Percentiles rank a stretch among this genome's conserved stretches.
Conservation (phyloP, 2,797 vertebrate genomes). For the Sylvia borin region DNA sequence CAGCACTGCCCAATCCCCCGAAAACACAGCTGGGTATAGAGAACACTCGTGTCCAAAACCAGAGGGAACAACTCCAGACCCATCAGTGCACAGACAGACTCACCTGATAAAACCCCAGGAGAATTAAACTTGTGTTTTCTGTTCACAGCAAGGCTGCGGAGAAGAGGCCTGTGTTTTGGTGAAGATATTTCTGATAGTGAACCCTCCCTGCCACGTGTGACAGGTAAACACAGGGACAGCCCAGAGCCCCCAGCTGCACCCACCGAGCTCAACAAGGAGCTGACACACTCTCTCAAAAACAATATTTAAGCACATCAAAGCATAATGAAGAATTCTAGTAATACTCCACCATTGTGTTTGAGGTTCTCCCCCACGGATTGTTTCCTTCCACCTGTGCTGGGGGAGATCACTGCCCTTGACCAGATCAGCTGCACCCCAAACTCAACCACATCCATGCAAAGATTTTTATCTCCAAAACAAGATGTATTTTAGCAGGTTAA, state of each 20-base stretch:
- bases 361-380: background rate
- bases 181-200: background rate
- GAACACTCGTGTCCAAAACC: background rate
- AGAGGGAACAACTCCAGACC: background rate
- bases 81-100: fast-evolving
- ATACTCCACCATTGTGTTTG: background rate
- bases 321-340: background rate
- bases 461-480: background rate
- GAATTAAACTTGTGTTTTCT: background rate
- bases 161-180: background rate
- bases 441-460: fast-evolving
- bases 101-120: background rate
- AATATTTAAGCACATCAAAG: background rate
- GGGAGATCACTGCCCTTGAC: background rate
- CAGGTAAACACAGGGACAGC: background rate
- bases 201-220: fast-evolving
- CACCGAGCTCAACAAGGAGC: background rate
- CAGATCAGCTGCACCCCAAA: background rate
- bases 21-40: background rate
- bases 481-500: background rate
- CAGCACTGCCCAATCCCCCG: fast-evolving
- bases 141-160: background rate
- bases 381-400: background rate
- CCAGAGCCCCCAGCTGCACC: background rate
- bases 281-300: fast-evolving